Evolutionary conservation across 2,113 vertebrate genomes (phyloP).

Genomic region (Pampusana beccarii): DNA sequence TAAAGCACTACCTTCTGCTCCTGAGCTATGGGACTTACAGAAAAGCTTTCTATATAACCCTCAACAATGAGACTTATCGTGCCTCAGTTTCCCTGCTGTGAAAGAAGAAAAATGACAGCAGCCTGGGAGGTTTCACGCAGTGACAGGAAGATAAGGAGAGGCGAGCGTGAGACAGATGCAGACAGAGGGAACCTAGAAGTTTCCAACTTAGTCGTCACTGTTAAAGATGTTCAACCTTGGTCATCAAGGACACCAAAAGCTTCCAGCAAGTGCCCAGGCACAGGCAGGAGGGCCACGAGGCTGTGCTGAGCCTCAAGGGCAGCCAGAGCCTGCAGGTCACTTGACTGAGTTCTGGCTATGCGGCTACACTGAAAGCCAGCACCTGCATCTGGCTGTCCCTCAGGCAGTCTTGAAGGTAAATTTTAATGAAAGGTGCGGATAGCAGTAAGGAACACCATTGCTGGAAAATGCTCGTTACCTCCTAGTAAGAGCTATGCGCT

Average conservation of each 20-base stretch:
- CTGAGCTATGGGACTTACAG: neutral
- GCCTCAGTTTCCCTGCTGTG: neutral
- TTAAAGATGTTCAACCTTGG: neutral
- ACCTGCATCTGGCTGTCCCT: neutral
- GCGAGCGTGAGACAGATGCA: accelerated
- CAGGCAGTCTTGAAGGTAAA: neutral
- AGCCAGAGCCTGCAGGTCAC: neutral
- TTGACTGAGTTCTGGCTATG: neutral
- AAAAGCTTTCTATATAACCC: neutral
- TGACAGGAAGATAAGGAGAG: neutral
- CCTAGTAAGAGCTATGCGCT: neutral
- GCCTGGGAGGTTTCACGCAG: neutral
- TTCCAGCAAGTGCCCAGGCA: neutral
- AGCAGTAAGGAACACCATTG: neutral
- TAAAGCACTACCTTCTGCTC: neutral
- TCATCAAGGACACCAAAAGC: neutral
- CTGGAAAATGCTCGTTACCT: neutral
- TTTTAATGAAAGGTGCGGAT: conserved; percentile 21
- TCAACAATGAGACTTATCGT: neutral
- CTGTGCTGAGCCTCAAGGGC: neutral
- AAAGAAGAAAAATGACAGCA: neutral
- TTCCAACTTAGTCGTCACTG: neutral
- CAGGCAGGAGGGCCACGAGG: neutral
- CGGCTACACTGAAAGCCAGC: neutral
- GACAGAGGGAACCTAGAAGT: neutral